phyloP scores from a whole-genome alignment of 30 jellyfish, hydroid and myxozoan genomes.

The Hydractinia symbiolongicarpus region DNA sequence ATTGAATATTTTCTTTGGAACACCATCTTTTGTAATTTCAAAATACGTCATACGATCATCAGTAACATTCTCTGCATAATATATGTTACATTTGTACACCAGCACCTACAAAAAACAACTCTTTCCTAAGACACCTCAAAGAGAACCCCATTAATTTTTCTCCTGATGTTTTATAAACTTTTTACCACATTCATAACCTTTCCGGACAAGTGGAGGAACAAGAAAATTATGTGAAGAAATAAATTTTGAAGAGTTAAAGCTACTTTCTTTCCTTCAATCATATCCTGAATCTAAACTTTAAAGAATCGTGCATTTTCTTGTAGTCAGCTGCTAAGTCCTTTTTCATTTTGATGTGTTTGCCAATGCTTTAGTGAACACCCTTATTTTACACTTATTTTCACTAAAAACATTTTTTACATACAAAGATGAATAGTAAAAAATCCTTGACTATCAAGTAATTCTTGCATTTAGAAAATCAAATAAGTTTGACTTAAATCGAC shows the following conservation, averaged over 20 bases:
- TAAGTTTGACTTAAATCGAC: too few relatives aligned
- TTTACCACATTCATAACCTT: not conserved
- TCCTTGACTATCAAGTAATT: too few relatives aligned
- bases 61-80: conserved; percentile 39
- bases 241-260: not conserved
- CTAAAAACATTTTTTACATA: too few relatives aligned
- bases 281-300: too few relatives aligned
- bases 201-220: not conserved
- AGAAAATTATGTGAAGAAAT: not conserved
- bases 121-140: not conserved
- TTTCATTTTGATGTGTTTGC: too few relatives aligned
- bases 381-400: too few relatives aligned
- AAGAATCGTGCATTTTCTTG: too few relatives aligned
- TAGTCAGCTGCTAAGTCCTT: too few relatives aligned
- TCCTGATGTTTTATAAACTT: not conserved
- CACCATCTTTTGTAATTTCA: conserved; percentile 87
- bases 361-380: too few relatives aligned
- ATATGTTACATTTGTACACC: conserved; percentile 67
- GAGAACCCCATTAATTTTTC: not conserved
- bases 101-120: conserved; percentile 43
- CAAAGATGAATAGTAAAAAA: too few relatives aligned
- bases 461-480: too few relatives aligned
- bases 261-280: too few relatives aligned
- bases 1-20: conserved; percentile 70
- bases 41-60: conserved; percentile 15